These are phyloP conservation scores for Characodon lateralis DNA, from an alignment of 2,797 vertebrate species.

Conservation along the genomic window DNA sequence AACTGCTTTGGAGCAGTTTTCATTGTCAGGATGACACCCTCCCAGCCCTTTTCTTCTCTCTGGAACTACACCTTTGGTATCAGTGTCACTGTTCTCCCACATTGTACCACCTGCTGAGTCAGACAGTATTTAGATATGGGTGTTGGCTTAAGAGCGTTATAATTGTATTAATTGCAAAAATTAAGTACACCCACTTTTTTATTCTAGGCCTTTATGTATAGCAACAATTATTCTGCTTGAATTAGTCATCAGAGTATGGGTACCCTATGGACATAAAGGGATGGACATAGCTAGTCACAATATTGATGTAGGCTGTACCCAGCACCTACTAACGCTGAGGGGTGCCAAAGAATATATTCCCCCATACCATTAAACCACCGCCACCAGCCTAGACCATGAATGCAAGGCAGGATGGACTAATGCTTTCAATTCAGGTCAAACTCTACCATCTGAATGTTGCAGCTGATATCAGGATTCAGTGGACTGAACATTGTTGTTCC, in stretches of 20 bases:
- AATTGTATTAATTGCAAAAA: constrained; percentile 25
- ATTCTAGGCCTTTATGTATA: neutral
- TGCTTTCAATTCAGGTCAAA: neutral
- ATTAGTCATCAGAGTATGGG: neutral
- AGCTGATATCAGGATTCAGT: neutral
- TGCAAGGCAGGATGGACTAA: neutral
- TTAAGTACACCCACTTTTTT: neutral
- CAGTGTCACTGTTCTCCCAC: constrained; percentile 49
- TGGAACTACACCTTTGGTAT: constrained; percentile 31
- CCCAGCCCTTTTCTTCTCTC: constrained; percentile 35
- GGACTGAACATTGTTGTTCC: neutral
- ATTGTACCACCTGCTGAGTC: constrained; percentile 48
- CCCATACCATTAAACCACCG: neutral
- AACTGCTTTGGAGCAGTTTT: constrained; percentile 23
- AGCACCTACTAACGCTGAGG: neutral
- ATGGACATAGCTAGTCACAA: neutral
- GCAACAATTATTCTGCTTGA: neutral
- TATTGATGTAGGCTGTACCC: neutral
- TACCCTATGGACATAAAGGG: neutral
- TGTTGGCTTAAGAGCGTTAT: constrained; percentile 47
- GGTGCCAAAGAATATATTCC: no score
- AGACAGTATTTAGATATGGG: constrained; percentile 56
- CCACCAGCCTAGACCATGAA: no score
- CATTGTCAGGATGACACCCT: constrained; percentile 35
- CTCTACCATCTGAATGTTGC: neutral